Evolutionary conservation across 1,140 invertebrate species (phyloP), one percentile per base, ranked within the genome.

Genomic region (Helicorthomorpha holstii): DNA sequence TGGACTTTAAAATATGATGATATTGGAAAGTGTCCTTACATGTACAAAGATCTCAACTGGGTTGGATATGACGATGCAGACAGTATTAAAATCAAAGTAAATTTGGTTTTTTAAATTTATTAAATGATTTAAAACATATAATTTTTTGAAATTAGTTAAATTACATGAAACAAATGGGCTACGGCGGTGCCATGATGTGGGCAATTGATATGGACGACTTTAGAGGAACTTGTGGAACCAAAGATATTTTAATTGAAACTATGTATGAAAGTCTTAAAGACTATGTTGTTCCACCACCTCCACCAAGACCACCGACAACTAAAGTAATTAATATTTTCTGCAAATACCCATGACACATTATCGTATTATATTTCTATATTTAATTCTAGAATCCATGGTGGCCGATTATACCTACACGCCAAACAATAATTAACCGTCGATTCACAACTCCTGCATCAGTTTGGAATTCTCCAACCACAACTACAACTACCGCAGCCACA

Each of bases 11-110:
- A 82, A 58, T 91, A 83, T 77, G 87, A 91, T 61, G 77, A 82
- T 12, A 64, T 74, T 44, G 86, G 86, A 50, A 80, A 79, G 67
- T 81, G 82, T 52, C 87, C 88, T 0, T 94, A 84, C 62, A 77
- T 82, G 10, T 86, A 86, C 64, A 83, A 87, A 69, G 83, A 79
- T 74, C 61, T 79, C 1, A 86, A 91, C 62, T 93, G 90, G 89
- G 82, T 93, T 23, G 88, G 89, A 14, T 94, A 90, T 61, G 91
- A 95, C 64, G 79, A 91, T 61, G 67, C 72, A 2, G 71, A 75
- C 57, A 85, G 83, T 60, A 68, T 91, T 1, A 78, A 83, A 58
- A 83, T 85, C 48, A 92, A 92, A 68, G 85, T 89, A 80, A 88
- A 7, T 25, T n/a, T 22, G 21, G 21, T 23, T 19, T 16, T 3